phyloP scores from a whole-genome alignment of 2,113 vertebrate genomes.

The Protomyctophum bolini region DNA sequence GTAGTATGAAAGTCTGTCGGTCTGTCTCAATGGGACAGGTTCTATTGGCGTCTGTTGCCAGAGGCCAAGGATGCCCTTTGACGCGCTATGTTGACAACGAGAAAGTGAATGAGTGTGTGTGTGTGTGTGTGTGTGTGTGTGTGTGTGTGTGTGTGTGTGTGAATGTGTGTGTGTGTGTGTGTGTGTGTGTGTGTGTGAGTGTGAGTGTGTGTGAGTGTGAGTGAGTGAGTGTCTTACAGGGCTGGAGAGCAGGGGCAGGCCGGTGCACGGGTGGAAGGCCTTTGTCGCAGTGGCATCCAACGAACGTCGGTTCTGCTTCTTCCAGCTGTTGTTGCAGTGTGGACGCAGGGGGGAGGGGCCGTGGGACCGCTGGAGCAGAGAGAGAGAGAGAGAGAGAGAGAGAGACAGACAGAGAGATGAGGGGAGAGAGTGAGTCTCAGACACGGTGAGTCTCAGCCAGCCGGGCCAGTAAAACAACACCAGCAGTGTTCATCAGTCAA shows the following conservation, averaged over 20 bases:
- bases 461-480: conserved; percentile 12
- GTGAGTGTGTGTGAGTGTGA: not conserved
- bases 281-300: conserved; percentile 90
- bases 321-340: conserved; percentile 86
- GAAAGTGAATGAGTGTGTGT: conserved; percentile 4
- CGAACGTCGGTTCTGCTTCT: conserved; percentile 89
- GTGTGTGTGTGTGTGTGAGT: conserved; percentile 9
- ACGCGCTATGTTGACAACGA: not conserved
- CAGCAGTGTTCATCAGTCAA: not conserved
- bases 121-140: conserved; percentile 7
- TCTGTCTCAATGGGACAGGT: conserved; percentile 20
- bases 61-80: too few relatives aligned
- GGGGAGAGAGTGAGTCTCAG: conserved; percentile 4
- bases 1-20: conserved; percentile 16
- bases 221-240: conserved; percentile 81
- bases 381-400: too few relatives aligned
- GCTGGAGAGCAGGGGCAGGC: conserved; percentile 96
- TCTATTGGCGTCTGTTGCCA: too few relatives aligned
- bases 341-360: conserved; percentile 82
- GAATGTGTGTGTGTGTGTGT: conserved; percentile 5
- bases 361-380: conserved; percentile 72
- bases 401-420: not conserved
- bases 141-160: conserved; percentile 8
- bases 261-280: conserved; percentile 96
- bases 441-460: not conserved